Evolutionary conservation across 2,888 invertebrate genomes (phyloP), one percentile per base, ranked within the genome.

Genomic region (Busseola fusca): DNA sequence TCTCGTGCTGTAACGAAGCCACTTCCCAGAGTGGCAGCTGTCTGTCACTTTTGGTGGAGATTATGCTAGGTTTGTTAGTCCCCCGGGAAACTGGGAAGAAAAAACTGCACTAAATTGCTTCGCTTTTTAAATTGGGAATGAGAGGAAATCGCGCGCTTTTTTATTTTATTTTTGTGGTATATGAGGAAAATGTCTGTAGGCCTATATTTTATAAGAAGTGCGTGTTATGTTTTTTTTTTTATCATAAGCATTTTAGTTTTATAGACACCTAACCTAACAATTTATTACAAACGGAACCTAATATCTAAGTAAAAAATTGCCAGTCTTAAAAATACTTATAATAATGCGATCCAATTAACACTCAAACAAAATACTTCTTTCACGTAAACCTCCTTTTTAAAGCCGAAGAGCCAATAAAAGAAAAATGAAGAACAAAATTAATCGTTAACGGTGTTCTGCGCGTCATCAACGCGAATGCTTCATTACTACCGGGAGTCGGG

Each of bases 21-120:
- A 94, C 92, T 94, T 80, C 60, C 50, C 21, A 70, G 89, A 94
- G 79, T 87, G 93, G 89, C 94, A 93, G 80, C 91, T 93, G 94
- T 88, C 92, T 78, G 89, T 94, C 92, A 92, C 78, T 74, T 78
- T 60, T 71, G 76, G 66, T 72, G 74, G 75, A 82, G 86, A 85
- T 85, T 85, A 85, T 84, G 81, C 79, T 81, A 71, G 72, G 74
- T 69, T 84, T 84, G 86, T 81, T 86, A 86, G 79, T 81, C 84
- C 75, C 71, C 34, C 2, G 76, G 73, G 77, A 78, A 30, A 70
- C 18, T 66, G 52, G 21, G 12, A 45, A 50, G 68, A 65, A 73
- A 72, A 76, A 65, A 65, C 62, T 52, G 25, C 56, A 63, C 56
- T 72, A 80, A 72, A 74, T 79, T 71, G 80, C 67, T 63, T 18